Base-by-base conservation (phyloP, 30 jellyfish, hydroid and myxozoan genomes). In the Hydractinia echinata region DNA sequence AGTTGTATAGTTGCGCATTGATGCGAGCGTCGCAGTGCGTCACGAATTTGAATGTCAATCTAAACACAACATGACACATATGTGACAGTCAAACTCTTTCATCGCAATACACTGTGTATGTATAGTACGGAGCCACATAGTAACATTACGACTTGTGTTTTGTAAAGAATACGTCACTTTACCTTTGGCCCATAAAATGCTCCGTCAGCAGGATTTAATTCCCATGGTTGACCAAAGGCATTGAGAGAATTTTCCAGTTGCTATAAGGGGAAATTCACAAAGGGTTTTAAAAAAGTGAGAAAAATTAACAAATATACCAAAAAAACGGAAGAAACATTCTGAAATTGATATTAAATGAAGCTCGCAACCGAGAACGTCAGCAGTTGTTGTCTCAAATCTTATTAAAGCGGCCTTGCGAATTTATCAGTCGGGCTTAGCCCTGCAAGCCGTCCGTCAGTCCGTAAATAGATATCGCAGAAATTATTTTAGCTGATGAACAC, bases 151-250 rank as follows among this genome's bases (percentile, higher is more conserved):
- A 44, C 49, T 13, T 15, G 81, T 67, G 14, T 4, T 4, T 0
- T 30, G 2, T 30, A 30, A 30, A 30, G 44, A 30, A 30, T 30
- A 30, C 44, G 44, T 30, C 74, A 64, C 19, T 51, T 11, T 64
- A 92, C 98, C 95, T 92, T 92, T 53, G 99, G 99, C 20, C 99
- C 99, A 85, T 94, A 94, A 58, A 94, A 94, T 4, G 99, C 99
- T 8, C 99, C 99, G 85, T 94, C 99, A 9, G 97, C 99, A 44
- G 99, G 97, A 61, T 94, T 94, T 83, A 94, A 87, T 61, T 82
- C 97, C 99, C 99, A 94, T 66, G 95, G 90, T 62, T 88, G 90
- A 18, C 96, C 96, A 81, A 81, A 87, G 18, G 84, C 94, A 54
- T 93, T 93, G 73, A 93, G 69, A 19, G 99, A 88, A 53, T 72